Evolutionary conservation across 2,888 invertebrate genomes (phyloP).

Genomic region (Litoditis marina): DNA sequence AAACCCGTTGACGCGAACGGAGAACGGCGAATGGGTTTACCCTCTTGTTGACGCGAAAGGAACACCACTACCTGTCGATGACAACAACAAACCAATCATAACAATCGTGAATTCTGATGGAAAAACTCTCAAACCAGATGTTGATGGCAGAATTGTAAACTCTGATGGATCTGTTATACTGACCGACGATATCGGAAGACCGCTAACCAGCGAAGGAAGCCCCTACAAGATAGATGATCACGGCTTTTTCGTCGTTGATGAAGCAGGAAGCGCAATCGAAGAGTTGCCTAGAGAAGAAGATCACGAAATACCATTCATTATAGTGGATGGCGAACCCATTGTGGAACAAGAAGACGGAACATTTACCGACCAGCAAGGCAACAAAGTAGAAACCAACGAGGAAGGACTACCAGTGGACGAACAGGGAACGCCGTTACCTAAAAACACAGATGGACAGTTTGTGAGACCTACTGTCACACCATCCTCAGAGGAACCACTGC

Average conservation of each 20-base stretch:
- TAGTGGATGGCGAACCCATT: no score
- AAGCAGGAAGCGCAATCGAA: no score
- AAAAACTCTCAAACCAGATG: conserved; percentile 28
- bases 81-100: neutral
- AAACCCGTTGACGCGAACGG: conserved; percentile 36
- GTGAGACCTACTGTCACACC: conserved; percentile 19
- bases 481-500: conserved; percentile 18
- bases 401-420: conserved; percentile 26
- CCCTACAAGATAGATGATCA: conserved; percentile 9
- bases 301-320: conserved; percentile 21
- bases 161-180: conserved; percentile 31
- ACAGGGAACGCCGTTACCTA: conserved; percentile 13
- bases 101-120: conserved; percentile 21
- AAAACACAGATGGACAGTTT: conserved; percentile 19
- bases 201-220: conserved; percentile 11
- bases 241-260: conserved; percentile 21
- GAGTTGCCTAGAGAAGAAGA: no score
- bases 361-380: conserved; percentile 5
- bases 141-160: conserved; percentile 26
- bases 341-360: conserved; percentile 8
- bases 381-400: conserved; percentile 12
- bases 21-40: conserved; percentile 52
- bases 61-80: neutral
- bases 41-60: conserved; percentile 13
- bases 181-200: conserved; percentile 33